Evolutionary conservation across 2,888 invertebrate genomes (phyloP), one percentile per base, ranked within the genome.

Genomic region (Steinernema hermaphroditum): DNA sequence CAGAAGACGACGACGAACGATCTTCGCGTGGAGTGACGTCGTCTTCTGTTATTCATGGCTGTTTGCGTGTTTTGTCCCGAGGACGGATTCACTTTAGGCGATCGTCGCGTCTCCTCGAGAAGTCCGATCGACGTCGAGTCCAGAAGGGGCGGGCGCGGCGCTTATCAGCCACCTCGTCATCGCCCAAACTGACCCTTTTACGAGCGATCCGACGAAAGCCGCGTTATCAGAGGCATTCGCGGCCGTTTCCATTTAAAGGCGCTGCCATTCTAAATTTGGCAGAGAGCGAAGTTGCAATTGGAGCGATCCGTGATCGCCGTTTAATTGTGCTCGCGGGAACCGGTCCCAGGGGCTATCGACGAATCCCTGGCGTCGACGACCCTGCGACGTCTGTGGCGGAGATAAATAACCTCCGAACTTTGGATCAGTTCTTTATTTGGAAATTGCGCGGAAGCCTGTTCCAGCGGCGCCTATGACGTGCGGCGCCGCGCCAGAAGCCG

Each of bases 371-470:
- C 37, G 37, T 32, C 62, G 62, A 16, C 62, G 62, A 62, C 32
- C 62, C 62, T 32, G 62, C 54, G 54, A 41, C 43, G 16, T n/a
- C n/a, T n/a, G 43, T 41, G 43, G 16, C 43, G 46, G 29, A 29
- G 62, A 62, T 62, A 62, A 62, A 62, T 62, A 62, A 62, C 62
- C 62, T 62, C 62, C 62, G 62, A 62, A 62, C 62, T 62, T 62
- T 34, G 62, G 29, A 62, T 29, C 62, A 19, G 32, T 62, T 62
- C 62, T 62, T 54, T 22, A 54, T 54, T 54, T 54, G 54, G 54
- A 41, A 41, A 41, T n/a, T 46, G 46, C 46, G 46, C 46, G 46
- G 46, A 62, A 62, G 62, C 62, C 62, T 62, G 62, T 62, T 62
- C 27, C 16, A 29, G 19, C 54, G n/a, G 22, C 22, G 22, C 24